Conservation (phyloP, 2,797 vertebrate genomes). For the Poeciliopsis presidionis region DNA sequence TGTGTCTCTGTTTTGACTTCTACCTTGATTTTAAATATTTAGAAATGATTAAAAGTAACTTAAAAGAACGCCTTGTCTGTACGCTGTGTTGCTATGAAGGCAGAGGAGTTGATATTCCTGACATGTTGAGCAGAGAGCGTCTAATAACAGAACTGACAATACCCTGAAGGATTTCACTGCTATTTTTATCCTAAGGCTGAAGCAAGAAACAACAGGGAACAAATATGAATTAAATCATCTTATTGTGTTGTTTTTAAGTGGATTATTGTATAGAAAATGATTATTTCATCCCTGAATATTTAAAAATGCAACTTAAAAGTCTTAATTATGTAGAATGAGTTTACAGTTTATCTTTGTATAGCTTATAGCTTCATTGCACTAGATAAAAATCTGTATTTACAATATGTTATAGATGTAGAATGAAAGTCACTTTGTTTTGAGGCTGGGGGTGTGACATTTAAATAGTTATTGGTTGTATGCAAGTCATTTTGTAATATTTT, state of each 20-base stretch:
- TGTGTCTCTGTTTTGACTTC: slow-evolving; percentile 15
- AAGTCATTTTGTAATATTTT: no score
- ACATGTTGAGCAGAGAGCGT: slow-evolving; percentile 16
- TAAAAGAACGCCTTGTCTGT: neutral
- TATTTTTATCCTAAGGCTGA: slow-evolving; percentile 53
- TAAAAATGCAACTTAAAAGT: neutral
- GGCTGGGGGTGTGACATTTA: neutral
- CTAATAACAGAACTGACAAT: slow-evolving; percentile 60
- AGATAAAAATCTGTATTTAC: no score
- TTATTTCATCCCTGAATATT: neutral
- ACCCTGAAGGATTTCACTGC: slow-evolving; percentile 28
- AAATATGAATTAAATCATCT: neutral
- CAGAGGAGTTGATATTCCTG: slow-evolving; percentile 17
- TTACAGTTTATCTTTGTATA: no score
- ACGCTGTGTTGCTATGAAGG: neutral
- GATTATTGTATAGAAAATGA: neutral
- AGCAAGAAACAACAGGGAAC: slow-evolving; percentile 5
- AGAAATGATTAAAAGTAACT: neutral
- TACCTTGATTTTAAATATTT: neutral
- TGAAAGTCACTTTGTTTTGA: neutral
- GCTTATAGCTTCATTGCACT: no score
- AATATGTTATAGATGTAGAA: no score
- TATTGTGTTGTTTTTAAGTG: slow-evolving; percentile 3
- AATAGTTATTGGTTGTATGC: neutral
- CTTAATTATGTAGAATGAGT: neutral